phyloP scores from a whole-genome alignment of 2,113 vertebrate genomes.

The Baryphthengus martii region DNA sequence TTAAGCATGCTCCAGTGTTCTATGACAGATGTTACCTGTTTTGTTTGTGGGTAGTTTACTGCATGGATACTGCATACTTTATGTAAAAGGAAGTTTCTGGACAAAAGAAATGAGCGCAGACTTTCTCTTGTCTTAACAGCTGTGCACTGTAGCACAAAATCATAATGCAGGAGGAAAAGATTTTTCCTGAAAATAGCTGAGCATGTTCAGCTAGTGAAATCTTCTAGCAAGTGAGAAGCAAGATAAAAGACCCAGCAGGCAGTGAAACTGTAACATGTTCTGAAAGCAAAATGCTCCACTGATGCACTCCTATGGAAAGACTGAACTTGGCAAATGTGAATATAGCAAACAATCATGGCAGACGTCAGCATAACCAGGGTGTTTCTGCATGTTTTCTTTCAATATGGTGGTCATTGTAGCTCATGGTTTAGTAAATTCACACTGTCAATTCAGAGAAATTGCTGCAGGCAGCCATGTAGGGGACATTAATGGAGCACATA shows the following conservation, averaged over 20 bases:
- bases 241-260: not conserved
- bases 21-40: not conserved
- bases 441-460: not conserved
- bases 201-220: not conserved
- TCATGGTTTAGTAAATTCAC: not conserved
- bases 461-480: not conserved
- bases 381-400: not conserved
- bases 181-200: not conserved
- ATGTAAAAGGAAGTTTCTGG: not conserved
- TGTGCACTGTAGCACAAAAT: not conserved
- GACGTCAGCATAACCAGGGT: not conserved
- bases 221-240: not conserved
- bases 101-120: not conserved
- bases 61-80: fast-evolving
- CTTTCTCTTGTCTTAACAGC: not conserved
- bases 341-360: not conserved
- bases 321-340: fast-evolving
- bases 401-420: not conserved
- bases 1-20: not conserved
- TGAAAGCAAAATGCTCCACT: not conserved
- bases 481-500: not conserved
- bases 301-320: not conserved
- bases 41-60: not conserved
- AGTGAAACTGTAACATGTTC: not conserved
- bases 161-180: not conserved